phyloP scores from a whole-genome alignment of 1,140 invertebrate species.

The Ostrea edulis region DNA sequence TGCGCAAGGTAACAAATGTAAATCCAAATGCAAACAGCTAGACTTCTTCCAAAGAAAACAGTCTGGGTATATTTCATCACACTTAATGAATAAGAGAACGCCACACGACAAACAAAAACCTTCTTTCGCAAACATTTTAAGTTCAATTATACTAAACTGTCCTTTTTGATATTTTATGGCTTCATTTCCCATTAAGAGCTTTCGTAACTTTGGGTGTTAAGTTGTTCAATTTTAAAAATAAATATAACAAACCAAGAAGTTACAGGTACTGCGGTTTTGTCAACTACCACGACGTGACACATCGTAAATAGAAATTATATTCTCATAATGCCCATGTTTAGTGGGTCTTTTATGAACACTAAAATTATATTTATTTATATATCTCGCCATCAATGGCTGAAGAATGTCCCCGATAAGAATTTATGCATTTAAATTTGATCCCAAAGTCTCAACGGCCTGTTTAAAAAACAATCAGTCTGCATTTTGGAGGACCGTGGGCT shows the following conservation, averaged over 20 bases:
- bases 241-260: background rate
- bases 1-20: background rate
- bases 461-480: conserved; percentile 17
- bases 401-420: background rate
- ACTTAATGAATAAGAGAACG: conserved; percentile 11
- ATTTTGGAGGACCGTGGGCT: background rate
- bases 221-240: conserved; percentile 29
- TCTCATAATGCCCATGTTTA: conserved; percentile 17
- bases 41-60: conserved; percentile 7
- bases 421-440: conserved; percentile 23
- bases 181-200: conserved; percentile 10
- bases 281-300: background rate
- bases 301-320: conserved; percentile 25
- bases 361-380: conserved; percentile 32
- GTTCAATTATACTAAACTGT: background rate
- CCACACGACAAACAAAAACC: background rate
- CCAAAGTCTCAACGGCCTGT: conserved; percentile 15
- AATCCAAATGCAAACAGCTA: background rate
- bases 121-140: background rate
- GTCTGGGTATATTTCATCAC: background rate
- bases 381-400: conserved; percentile 8
- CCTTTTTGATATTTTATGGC: background rate
- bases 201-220: conserved; percentile 35
- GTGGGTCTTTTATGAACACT: conserved; percentile 8
- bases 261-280: background rate